phyloP scores from a whole-genome alignment of 1,140 invertebrate genomes.

The Papilio aristodemus region DNA sequence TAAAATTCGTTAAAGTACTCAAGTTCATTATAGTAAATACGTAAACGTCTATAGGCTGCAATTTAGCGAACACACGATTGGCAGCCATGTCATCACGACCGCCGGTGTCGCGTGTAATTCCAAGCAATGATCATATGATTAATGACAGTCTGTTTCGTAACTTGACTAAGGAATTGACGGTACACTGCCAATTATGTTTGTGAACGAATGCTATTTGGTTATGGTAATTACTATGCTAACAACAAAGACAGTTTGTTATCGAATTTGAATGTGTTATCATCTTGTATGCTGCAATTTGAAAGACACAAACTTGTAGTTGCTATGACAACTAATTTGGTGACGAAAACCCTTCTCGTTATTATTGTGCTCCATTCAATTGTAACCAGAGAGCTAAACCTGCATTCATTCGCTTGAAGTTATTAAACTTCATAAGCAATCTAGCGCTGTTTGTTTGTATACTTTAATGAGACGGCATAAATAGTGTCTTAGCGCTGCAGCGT shows the following conservation, averaged over 20 bases:
- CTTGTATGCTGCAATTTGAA: neutral
- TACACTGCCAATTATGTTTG: slow-evolving; percentile 2
- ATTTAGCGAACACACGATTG: neutral
- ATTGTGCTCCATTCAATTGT: too few relatives aligned
- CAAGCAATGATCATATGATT: slow-evolving; percentile 12
- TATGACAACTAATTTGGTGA: neutral
- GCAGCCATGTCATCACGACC: slow-evolving; percentile 14
- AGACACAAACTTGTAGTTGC: neutral
- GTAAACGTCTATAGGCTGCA: neutral
- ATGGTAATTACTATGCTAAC: slow-evolving; percentile 19
- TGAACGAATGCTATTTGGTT: slow-evolving; percentile 13
- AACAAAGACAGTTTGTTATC: slow-evolving; percentile 10
- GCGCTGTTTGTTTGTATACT: too few relatives aligned
- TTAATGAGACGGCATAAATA: too few relatives aligned
- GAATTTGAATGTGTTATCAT: neutral
- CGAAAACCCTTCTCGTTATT: too few relatives aligned
- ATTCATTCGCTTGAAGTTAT: too few relatives aligned
- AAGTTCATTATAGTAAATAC: neutral
- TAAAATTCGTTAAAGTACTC: neutral
- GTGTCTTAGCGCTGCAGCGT: too few relatives aligned
- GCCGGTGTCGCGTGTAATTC: slow-evolving; percentile 7
- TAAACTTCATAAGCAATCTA: too few relatives aligned
- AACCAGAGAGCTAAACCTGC: too few relatives aligned
- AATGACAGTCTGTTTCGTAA: neutral
- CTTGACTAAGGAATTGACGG: neutral